phyloP scores from a whole-genome alignment of 2,113 vertebrate species.

The Brachypteracias leptosomus region DNA sequence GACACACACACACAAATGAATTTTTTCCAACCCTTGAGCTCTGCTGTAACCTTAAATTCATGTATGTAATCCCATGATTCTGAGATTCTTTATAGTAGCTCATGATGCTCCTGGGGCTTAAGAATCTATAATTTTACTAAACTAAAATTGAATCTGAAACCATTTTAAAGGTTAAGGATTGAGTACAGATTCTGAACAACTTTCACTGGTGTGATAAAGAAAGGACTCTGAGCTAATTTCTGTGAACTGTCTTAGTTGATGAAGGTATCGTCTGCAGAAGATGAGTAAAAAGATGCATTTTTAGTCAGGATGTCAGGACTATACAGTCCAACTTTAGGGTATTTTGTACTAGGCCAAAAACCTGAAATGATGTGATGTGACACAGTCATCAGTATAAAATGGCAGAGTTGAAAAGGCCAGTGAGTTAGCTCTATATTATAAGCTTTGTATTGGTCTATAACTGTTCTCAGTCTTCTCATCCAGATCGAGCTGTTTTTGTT shows the following conservation, averaged over 20 bases:
- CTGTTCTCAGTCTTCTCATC: neutral
- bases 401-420: neutral
- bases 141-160: neutral
- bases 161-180: neutral
- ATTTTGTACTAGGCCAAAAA: neutral
- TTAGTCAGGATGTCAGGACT: neutral
- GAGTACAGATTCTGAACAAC: neutral
- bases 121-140: neutral
- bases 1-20: neutral
- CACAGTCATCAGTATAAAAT: neutral
- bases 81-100: neutral
- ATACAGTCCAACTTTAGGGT: neutral
- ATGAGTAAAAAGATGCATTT: neutral
- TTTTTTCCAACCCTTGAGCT: neutral
- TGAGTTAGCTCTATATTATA: neutral
- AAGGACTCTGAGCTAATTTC: neutral
- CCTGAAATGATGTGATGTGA: neutral
- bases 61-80: neutral
- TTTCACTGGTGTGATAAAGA: neutral
- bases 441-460: neutral
- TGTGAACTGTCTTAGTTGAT: accelerated
- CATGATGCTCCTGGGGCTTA: neutral
- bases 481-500: accelerated
- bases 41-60: neutral
- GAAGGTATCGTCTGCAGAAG: neutral